phyloP scores from a whole-genome alignment of 2,888 invertebrate genomes.

The Hemaris fuciformis region DNA sequence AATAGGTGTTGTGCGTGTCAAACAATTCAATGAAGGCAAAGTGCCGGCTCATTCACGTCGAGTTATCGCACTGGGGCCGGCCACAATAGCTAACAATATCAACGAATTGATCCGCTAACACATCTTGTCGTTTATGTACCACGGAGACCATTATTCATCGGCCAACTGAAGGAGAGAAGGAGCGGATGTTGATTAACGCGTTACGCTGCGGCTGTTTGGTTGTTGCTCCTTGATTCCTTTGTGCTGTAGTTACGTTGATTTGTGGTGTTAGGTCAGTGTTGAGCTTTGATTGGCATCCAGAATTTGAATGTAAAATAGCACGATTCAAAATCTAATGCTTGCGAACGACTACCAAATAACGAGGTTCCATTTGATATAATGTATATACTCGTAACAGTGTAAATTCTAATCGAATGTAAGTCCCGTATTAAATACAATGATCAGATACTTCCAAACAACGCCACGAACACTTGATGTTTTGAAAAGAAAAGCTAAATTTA shows the following conservation, averaged over 20 bases:
- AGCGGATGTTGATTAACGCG: constrained; percentile 3
- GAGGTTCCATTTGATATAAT: no score
- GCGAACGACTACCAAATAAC: no score
- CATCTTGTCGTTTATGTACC: constrained; percentile 17
- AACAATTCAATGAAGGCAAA: constrained; percentile 55
- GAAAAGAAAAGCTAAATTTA: no score
- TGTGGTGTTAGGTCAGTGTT: not conserved
- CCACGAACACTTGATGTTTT: no score
- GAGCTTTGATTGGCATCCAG: not conserved
- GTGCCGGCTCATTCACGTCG: constrained; percentile 46
- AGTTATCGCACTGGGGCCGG: constrained; percentile 41
- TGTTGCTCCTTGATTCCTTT: not conserved
- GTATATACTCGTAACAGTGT: no score
- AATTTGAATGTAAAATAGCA: no score
- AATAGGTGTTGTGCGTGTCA: constrained; percentile 47
- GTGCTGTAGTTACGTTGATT: not conserved
- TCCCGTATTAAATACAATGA: no score
- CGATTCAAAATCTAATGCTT: no score
- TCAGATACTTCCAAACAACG: no score
- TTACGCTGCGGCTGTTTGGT: not conserved
- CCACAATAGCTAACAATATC: constrained; percentile 31
- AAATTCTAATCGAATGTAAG: no score
- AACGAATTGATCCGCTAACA: constrained; percentile 26
- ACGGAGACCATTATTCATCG: not conserved
- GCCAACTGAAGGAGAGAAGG: not conserved